Evolutionary conservation across 2,113 vertebrate genomes (phyloP), one percentile per base, ranked within the genome.

Genomic region (Oncorhynchus mykiss): DNA sequence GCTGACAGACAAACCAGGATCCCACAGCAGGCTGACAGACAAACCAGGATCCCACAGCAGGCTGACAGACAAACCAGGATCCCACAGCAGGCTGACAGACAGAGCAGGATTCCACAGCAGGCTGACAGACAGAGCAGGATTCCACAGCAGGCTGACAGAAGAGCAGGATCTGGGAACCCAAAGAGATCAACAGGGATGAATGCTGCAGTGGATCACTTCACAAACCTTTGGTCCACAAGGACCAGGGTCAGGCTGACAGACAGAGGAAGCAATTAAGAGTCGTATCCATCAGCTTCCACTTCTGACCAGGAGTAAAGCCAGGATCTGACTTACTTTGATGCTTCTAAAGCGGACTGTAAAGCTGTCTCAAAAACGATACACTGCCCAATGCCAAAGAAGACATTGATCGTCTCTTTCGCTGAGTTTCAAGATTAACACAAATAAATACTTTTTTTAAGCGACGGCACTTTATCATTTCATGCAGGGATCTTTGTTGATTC

Each of bases 141-240:
- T 0, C 34, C 0, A 64, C 87, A 74, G 79, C 81, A 34, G 60
- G 20, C 24, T 76, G 70, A 45, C 71, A 70, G 73, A 57, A 69
- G 71, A 25, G 12, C 57, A 14, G 57, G 78, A 65, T 74, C 83
- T 78, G 1, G 27, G 76, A 82, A 76, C 79, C 79, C 82, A 80
- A 76, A 77, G 76, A 79, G 77, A 87, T 88, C 89, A 90, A 80
- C 84, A 73, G 72, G 77, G 81, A 83, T 76, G 51, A 87, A 84
- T 29, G 45, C 83, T 74, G 75, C 83, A 87, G 90, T 87, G 82
- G 89, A 90, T 90, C 90, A 88, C 85, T 77, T 77, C 84, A 80
- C 78, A 88, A 80, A 87, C 84, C 84, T 87, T 60, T 85, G 81
- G 78, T 85, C 82, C 18, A 75, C 78, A 79, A 75, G 80, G 78